Base-by-base conservation (phyloP, 2,113 vertebrate genomes). In the Sisor rabdophorus region DNA sequence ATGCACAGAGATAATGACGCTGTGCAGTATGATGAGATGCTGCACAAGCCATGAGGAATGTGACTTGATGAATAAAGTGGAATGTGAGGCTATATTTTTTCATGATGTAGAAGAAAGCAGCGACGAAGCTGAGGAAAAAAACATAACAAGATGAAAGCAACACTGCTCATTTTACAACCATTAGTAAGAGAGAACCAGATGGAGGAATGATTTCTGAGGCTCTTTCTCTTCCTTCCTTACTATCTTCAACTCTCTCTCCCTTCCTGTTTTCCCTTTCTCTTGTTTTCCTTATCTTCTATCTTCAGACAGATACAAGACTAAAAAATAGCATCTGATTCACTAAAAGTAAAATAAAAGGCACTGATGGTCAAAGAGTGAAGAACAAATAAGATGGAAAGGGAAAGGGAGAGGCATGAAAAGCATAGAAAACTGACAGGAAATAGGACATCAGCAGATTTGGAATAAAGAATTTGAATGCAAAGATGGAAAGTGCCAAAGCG, bases 1-100 rank as follows among this genome's bases (percentile, higher is more conserved):
- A 68, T 79, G 89, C 82, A 80, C 50, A 13, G 81, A 86, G 87
- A 89, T 90, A 89, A 89, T 63, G 76, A 86, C 83, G 74, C 82
- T n/a, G 52, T 36, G 72, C 63, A 71, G 73, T 82, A 77, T 71
- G 32, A 81, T 8, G 11, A 81, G 85, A 85, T 83, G 65, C 79
- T 16, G 59, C 50, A 30, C 48, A 13, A 20, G 26, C 12, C 59
- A 69, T 36, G 54, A 40, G 7, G 48, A 68, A 73, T 16, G 32
- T 59, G 55, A 30, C 50, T 36, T 59, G 58, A 74, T 79, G 81
- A 79, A 77, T 77, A 79, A 67, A 72, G 53, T 55, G 19, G 68
- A 78, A 53, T 7, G 54, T 40, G 73, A 36, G 48, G 64, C 19
- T 44, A 32, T 8, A 20, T 36, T 47, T 75, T 63, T 52, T 68